Evolutionary conservation across 2,797 vertebrate species (phyloP), one percentile per base, ranked within the genome.

Genomic region (Scolopax rusticola): DNA sequence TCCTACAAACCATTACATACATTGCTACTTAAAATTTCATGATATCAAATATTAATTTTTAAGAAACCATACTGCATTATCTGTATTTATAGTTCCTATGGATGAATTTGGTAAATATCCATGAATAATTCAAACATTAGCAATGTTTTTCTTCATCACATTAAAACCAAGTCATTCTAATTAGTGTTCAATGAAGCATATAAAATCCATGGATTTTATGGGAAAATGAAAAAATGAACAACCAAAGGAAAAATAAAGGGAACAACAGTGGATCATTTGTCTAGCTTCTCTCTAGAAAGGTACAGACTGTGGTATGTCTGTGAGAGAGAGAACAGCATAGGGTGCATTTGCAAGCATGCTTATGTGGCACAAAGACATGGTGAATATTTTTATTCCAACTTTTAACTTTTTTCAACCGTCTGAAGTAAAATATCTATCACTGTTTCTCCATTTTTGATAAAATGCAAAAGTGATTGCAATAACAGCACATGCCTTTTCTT

Each of bases 91-190:
- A 88, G 61, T 40, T 87, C 27, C 17, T 79, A 25, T 7, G 14
- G 40, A 30, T 54, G 23, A 93, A 32, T 19, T 75, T 79, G 54
- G 84, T 45, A 87, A 95, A 93, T 38, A 74, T 0, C 18, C 40
- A 47, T 21, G 77, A 84, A 78, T 69, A 95, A 94, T 50, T 80
- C n/a, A 80, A 89, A 30, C 23, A 76, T 59, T 80, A 91, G 36
- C 13, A 86, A 71, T 43, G 27, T 47, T 54, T 84, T 71, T 20
- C 36, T 77, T 71, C 5, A 17, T 64, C 64, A 70, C 24, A 76
- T 47, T 73, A 81, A 86, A 93, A 86, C 4, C 8, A 87, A 88
- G 7, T 54, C 57, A 83, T 85, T 91, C 47, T 63, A 68, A 81
- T 79, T 59, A 87, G 38, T 41, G 17, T 8, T 63, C 38, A 48